Evolutionary conservation across 2,888 invertebrate genomes (phyloP), one percentile per base, ranked within the genome.

Genomic region (Xestia xanthographa): DNA sequence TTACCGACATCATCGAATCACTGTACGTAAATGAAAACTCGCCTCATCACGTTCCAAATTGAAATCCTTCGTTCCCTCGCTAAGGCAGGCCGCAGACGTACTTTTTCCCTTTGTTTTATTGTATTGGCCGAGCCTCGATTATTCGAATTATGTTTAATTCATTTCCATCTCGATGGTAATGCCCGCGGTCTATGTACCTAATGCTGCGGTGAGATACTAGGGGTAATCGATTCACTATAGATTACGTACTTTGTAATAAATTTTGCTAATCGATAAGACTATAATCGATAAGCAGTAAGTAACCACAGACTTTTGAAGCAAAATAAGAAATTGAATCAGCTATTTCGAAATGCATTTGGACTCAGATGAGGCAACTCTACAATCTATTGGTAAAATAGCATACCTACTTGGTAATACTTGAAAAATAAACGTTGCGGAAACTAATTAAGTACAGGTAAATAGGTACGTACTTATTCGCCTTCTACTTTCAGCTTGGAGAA

Each of bases 31-130:
- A 95, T 95, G 95, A 95, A 95, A 95, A 94, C 94, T 94, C 93
- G 94, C 92, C 94, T 94, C 95, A 96, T 96, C 96, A 96, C 97
- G 96, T 97, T 95, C 95, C 94, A 95, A 96, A 96, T 96, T 96
- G 96, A 95, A 96, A 97, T 96, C 96, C 95, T 94, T 93, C 93
- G 92, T 94, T 93, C 93, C 93, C 93, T 92, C 93, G 90, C 90
- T 91, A 90, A 91, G 88, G 92, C 92, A 91, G 91, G 94, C 94
- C 94, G 93, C 94, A 93, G 92, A 90, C 90, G 90, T 91, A 93
- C 93, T 93, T 94, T 93, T 94, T 93, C 94, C 94, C 93, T 95
- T 96, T 96, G 95, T 95, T 95, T 95, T 95, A 93, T 95, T 95
- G 93, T 94, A 95, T 94, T 93, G 93, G 93, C 92, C 92, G 92